phyloP scores from a whole-genome alignment of 2,113 vertebrate genomes.

The Tautogolabrus adspersus region DNA sequence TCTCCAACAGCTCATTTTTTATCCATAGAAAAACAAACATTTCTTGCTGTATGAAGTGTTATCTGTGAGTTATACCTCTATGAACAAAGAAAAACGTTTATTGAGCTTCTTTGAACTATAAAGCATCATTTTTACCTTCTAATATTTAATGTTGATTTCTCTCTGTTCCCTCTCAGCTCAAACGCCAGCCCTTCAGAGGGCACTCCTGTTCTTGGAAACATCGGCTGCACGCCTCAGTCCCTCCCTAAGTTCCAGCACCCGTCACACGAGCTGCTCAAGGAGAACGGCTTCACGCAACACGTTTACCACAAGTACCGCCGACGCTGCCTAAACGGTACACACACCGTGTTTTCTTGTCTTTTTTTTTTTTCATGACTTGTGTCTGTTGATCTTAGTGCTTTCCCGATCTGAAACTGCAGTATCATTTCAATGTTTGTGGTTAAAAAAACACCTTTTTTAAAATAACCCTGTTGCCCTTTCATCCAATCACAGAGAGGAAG shows the following conservation, averaged over 20 bases:
- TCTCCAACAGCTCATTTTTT: too few species aligned
- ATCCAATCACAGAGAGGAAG: conserved; percentile 88
- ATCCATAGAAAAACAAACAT: too few species aligned
- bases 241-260: conserved; percentile 99
- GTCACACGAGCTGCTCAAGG: conserved; percentile 97
- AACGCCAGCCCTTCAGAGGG: conserved; percentile 94
- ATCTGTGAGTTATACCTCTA: too few species aligned
- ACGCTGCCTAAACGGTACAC: conserved; percentile 97
- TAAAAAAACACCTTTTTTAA: too few species aligned
- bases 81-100: neutral
- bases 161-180: conserved; percentile 82
- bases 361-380: neutral
- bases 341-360: neutral
- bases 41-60: too few species aligned
- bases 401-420: too few species aligned
- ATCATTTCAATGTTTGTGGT: neutral
- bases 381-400: too few species aligned
- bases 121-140: too few species aligned
- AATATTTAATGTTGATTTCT: neutral
- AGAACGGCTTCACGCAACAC: conserved; percentile 99
- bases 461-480: neutral
- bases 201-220: conserved; percentile 89
- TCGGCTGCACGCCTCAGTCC: conserved; percentile 96
- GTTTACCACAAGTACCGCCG: conserved; percentile 99
- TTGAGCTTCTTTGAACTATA: neutral